phyloP scores from a whole-genome alignment of 2,113 vertebrate species.

The Oenanthe melanoleuca region DNA sequence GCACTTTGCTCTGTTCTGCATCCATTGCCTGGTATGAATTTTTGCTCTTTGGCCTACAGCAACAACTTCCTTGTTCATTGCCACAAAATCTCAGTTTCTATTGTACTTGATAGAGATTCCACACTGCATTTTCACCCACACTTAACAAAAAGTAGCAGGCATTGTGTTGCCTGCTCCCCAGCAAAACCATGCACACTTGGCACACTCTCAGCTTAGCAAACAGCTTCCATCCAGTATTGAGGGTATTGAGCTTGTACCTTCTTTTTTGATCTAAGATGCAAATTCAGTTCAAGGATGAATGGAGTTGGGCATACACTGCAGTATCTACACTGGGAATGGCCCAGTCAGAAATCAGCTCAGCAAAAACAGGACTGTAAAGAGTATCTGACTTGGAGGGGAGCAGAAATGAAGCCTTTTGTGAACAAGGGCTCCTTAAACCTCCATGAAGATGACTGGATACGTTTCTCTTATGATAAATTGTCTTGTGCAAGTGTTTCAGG shows the following conservation, averaged over 20 bases:
- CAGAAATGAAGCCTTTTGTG: neutral
- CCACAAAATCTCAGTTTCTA: neutral
- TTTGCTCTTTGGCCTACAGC: slow-evolving; percentile 52
- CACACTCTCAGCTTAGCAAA: neutral
- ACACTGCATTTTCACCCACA: neutral
- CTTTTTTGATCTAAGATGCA: neutral
- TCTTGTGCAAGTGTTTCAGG: slow-evolving; percentile 32
- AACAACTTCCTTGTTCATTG: neutral
- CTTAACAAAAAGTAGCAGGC: neutral
- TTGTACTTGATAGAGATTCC: slow-evolving; percentile 19
- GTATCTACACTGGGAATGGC: neutral
- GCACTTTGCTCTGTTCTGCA: slow-evolving; percentile 51
- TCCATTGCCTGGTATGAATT: slow-evolving; percentile 48
- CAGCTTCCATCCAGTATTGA: neutral
- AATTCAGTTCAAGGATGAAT: neutral
- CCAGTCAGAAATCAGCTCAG: neutral
- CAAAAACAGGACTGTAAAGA: neutral
- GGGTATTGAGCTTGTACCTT: neutral
- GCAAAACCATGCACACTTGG: neutral
- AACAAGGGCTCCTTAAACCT: neutral
- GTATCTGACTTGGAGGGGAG: neutral
- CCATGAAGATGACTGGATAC: neutral
- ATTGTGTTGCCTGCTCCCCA: neutral
- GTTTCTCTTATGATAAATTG: neutral
- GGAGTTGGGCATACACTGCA: neutral